Base-by-base conservation (phyloP, 2,888 invertebrate genomes). In the Acronicta leporina region DNA sequence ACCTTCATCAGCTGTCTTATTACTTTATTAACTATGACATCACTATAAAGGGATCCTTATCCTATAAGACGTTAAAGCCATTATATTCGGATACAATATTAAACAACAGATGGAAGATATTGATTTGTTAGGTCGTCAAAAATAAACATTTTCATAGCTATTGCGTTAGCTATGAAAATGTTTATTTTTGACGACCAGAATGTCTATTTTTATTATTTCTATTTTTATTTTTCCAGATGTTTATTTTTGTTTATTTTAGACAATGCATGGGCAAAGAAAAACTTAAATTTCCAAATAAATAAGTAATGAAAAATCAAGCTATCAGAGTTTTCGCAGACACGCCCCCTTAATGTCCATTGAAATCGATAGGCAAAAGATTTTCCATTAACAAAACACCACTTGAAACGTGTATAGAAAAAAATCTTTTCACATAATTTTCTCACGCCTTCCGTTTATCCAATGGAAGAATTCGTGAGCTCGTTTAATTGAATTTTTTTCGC, bases 401-500 rank as follows among this genome's bases (percentile, higher is more conserved):
- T 86, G 84, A 72, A 80, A 73, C 77, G 81, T 78, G 81, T 81
- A 81, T 81, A 86, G 80, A 86, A 66, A 85, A n/a, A 88, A 86
- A 83, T 85, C 87, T 86, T 86, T 90, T 90, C 86, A 89, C 79
- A 87, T 84, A 86, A 88, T 89, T 89, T 90, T 86, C 86, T 86
- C 86, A 87, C 84, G 86, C 87, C 83, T 89, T 87, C 87, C 89
- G 89, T 88, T 91, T 89, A 89, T 83, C 82, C 85, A 85, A 83
- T 87, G 84, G 89, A 92, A 86, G 89, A 89, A 88, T 87, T 84
- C 84, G 79, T 76, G 77, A 80, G 79, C 79, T 81, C 82, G 87
- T 89, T 91, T 91, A 92, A 92, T 92, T 92, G 91, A 90, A 80
- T 88, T 90, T 91, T 87, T 90, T 88, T 82, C 82, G 74, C 87